Base-by-base conservation (phyloP, 2,888 invertebrate species). In the Erpobdella octoculata region DNA sequence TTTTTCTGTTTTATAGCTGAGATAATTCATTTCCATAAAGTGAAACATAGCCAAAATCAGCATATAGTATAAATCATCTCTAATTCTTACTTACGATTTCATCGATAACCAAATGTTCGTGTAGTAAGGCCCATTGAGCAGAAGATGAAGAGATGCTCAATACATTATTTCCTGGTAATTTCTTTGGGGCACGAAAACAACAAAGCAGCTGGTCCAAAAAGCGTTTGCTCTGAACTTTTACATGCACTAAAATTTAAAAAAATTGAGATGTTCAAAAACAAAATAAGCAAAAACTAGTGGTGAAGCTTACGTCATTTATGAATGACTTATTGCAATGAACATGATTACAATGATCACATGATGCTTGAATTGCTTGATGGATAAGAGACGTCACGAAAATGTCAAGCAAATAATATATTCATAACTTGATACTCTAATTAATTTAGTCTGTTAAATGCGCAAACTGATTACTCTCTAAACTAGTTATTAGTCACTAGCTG, bases 141-240 rank as follows among this genome's bases (percentile, higher is more conserved):
- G 53, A 53, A 8, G 21, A 53, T 15, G 53, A 53, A 53, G n/a
- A n/a, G n/a, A n/a, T n/a, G n/a, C n/a, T n/a, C n/a, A n/a, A 25
- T 53, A 53, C 53, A 25, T 9, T 21, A 53, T 53, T 28, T 53
- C 21, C 28, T 53, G 4, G 53, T 28, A 25, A 53, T 53, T 53
- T 53, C 53, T 53, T 53, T 9, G 21, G 53, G 18, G 53, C 21
- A 25, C 53, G 53, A 53, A 53, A 53, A 53, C 53, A 53, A 53
- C 53, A 53, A 8, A 53, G 28, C 21, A 53, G 28, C 21, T 21
- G 53, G 21, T 28, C 53, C 21, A 53, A 53, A 28, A 53, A 53
- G 28, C 53, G 8, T 53, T 21, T 28, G 6, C 21, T 53, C 21
- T 28, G 53, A 28, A 53, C 21, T 28, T 53, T 53, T 53, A 25